Percentiles rank a stretch among this genome's conserved stretches.
Conservation (phyloP, 2,113 vertebrate species). For the Mormoops blainvillei region DNA sequence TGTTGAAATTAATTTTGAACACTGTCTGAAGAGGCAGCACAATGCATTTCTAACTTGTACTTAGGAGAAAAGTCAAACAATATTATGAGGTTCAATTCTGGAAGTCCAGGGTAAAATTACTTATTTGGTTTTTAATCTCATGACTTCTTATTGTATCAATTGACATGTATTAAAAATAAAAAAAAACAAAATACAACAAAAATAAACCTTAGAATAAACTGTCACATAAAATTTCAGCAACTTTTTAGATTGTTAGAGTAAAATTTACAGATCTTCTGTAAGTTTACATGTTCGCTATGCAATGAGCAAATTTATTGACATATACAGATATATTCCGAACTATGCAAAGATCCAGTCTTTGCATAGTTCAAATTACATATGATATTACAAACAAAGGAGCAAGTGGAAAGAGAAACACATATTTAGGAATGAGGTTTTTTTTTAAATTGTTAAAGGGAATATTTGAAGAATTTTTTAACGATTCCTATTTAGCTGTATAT, state of each 20-base stretch:
- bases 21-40: slow-evolving; percentile 70
- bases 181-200: slow-evolving; percentile 40
- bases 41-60: slow-evolving; percentile 60
- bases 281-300: slow-evolving; percentile 84
- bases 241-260: slow-evolving; percentile 59
- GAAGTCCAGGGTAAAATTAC: slow-evolving; percentile 66
- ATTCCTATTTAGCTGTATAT: slow-evolving; percentile 82
- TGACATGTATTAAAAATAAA: slow-evolving; percentile 5
- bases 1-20: slow-evolving; percentile 72
- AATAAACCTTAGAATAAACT: slow-evolving; percentile 59
- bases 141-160: slow-evolving; percentile 58
- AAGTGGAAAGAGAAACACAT: slow-evolving; percentile 65
- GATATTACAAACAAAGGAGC: slow-evolving; percentile 71
- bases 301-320: slow-evolving; percentile 74
- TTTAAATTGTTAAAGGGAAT: slow-evolving; percentile 76
- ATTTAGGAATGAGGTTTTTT: slow-evolving; percentile 78
- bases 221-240: slow-evolving; percentile 39
- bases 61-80: slow-evolving; percentile 43
- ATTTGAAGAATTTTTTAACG: slow-evolving; percentile 77
- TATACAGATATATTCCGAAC: slow-evolving; percentile 64
- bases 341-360: slow-evolving; percentile 47
- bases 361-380: slow-evolving; percentile 58
- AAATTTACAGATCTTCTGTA: slow-evolving; percentile 66
- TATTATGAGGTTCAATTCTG: slow-evolving; percentile 65
- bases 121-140: slow-evolving; percentile 60